Evolutionary conservation across 2,797 vertebrate genomes (phyloP).

Genomic region (Xiphophorus birchmanni): DNA sequence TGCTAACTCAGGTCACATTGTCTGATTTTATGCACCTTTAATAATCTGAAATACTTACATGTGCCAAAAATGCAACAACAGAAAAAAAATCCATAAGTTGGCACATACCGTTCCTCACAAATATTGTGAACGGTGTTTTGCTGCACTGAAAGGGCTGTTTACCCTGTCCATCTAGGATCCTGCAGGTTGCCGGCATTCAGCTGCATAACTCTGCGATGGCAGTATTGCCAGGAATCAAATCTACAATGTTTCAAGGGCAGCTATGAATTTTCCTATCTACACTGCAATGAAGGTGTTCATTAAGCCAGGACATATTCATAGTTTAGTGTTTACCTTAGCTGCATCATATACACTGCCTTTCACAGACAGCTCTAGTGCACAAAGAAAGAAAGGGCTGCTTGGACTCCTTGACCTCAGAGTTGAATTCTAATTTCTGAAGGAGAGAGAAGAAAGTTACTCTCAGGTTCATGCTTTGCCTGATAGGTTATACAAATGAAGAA

Average conservation of each 20-base stretch:
- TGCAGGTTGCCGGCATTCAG: slow-evolving; percentile 5
- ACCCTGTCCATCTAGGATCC: slow-evolving; percentile 3
- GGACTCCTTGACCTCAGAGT: slow-evolving; percentile 73
- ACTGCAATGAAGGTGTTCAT: slow-evolving; percentile 69
- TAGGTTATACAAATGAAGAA: slow-evolving; percentile 78
- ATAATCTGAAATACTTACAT: neutral
- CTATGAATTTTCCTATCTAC: slow-evolving; percentile 63
- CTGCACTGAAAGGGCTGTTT: slow-evolving; percentile 3
- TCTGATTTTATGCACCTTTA: neutral
- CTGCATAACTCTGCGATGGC: neutral
- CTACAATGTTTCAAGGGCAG: slow-evolving; percentile 62
- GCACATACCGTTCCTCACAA: neutral
- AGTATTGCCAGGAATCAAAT: slow-evolving; percentile 19
- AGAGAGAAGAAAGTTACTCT: slow-evolving; percentile 58
- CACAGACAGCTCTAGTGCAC: slow-evolving; percentile 70
- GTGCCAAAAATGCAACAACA: neutral
- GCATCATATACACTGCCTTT: slow-evolving; percentile 53
- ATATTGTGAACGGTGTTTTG: neutral
- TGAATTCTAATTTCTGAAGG: slow-evolving; percentile 70
- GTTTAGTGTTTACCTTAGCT: slow-evolving; percentile 59
- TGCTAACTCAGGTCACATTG: neutral
- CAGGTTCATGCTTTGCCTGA: slow-evolving; percentile 55
- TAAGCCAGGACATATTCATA: slow-evolving; percentile 44
- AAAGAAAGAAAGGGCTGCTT: slow-evolving; percentile 67
- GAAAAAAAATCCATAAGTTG: neutral